phyloP scores from a whole-genome alignment of 2,888 invertebrate genomes.

The Heliconius ismenius region DNA sequence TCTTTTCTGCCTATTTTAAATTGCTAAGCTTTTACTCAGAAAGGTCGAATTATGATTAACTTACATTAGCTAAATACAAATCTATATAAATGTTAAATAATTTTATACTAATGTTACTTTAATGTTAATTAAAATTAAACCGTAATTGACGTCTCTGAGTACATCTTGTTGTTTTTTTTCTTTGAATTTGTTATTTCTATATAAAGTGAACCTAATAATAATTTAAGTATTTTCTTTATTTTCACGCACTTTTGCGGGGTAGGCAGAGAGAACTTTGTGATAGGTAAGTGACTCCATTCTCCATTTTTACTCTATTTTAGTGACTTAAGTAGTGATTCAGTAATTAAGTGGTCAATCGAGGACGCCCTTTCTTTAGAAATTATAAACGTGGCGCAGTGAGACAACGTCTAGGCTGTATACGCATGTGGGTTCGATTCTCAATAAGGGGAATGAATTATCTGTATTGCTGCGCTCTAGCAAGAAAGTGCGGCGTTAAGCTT shows the following conservation, averaged over 20 bases:
- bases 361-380: not conserved
- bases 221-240: conserved; percentile 12
- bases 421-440: not conserved
- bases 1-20: too few relatives aligned
- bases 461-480: not conserved
- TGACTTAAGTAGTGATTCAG: not conserved
- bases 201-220: not conserved
- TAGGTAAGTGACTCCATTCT: conserved; percentile 19
- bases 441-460: not conserved
- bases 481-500: not conserved
- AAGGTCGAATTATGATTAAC: not conserved
- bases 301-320: not conserved
- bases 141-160: not conserved
- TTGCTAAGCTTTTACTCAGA: not conserved
- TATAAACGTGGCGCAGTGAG: not conserved
- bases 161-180: not conserved
- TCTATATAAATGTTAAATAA: too few relatives aligned
- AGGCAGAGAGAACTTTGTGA: conserved; percentile 20
- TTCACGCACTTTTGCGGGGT: conserved; percentile 20
- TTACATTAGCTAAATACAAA: too few relatives aligned
- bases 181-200: not conserved
- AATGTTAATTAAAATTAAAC: not conserved
- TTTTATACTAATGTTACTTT: not conserved
- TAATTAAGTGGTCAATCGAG: not conserved
- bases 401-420: not conserved